Conservation (phyloP, 2,888 invertebrate species). For the Agrotis clavis region DNA sequence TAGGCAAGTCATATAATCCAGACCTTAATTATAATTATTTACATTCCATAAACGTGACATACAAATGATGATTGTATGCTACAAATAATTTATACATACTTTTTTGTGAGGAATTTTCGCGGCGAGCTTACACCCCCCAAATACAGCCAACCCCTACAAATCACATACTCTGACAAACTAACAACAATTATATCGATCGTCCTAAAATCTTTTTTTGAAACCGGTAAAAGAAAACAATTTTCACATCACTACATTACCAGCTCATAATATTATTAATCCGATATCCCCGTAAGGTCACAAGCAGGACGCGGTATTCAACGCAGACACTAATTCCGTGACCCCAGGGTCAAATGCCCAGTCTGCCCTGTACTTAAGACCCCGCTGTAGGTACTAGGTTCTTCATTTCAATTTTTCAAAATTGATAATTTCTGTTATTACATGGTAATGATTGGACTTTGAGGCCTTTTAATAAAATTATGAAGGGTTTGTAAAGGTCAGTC, state of each 20-base stretch:
- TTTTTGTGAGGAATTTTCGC: too few relatives aligned
- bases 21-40: too few relatives aligned
- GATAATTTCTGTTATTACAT: constrained; percentile 55
- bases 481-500: constrained; percentile 37
- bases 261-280: constrained; percentile 30
- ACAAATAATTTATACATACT: too few relatives aligned
- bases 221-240: constrained; percentile 2
- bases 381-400: constrained; percentile 33
- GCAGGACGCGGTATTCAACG: constrained; percentile 35
- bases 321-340: constrained; percentile 67
- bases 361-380: constrained; percentile 57
- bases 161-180: too few relatives aligned
- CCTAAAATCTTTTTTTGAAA: too few relatives aligned
- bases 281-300: constrained; percentile 47
- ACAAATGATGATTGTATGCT: too few relatives aligned
- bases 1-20: too few relatives aligned
- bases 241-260: constrained; percentile 3
- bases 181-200: too few relatives aligned
- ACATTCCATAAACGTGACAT: too few relatives aligned
- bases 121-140: too few relatives aligned
- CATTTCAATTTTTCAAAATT: constrained; percentile 55
- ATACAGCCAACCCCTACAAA: too few relatives aligned
- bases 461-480: constrained; percentile 38
- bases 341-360: constrained; percentile 55
- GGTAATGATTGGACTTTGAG: constrained; percentile 40